phyloP scores from a whole-genome alignment of 2,888 invertebrate genomes.

The Sinohyriopsis cumingii region DNA sequence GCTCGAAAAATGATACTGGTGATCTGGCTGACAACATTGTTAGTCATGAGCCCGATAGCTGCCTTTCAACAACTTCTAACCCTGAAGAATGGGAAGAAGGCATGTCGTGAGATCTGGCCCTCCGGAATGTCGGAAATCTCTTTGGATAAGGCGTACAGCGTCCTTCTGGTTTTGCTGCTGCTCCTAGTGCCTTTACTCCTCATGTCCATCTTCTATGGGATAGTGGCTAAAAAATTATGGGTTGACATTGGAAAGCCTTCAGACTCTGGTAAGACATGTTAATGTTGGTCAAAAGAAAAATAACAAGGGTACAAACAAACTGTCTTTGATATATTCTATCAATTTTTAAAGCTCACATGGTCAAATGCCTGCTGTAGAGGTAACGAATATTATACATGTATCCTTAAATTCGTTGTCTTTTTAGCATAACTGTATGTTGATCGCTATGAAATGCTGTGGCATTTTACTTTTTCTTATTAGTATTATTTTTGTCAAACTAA shows the following conservation, averaged over 20 bases:
- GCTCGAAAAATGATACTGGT: conserved; percentile 77
- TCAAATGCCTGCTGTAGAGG: too few relatives aligned
- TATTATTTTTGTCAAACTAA: too few relatives aligned
- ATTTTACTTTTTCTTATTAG: too few relatives aligned
- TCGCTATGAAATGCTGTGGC: too few relatives aligned
- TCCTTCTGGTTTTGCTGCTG: conserved; percentile 81
- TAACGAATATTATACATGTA: too few relatives aligned
- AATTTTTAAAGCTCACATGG: too few relatives aligned
- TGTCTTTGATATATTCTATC: too few relatives aligned
- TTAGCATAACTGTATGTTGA: too few relatives aligned
- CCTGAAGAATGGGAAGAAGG: conserved; percentile 44
- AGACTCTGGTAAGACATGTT: too few relatives aligned
- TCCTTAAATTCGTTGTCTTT: too few relatives aligned
- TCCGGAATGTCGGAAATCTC: conserved; percentile 57
- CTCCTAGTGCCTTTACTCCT: conserved; percentile 83
- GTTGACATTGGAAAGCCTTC: conserved; percentile 6
- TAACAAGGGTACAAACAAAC: too few relatives aligned
- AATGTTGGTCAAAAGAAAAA: too few relatives aligned
- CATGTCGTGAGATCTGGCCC: conserved; percentile 62
- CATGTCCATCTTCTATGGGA: conserved; percentile 82
- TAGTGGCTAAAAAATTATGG: conserved; percentile 69
- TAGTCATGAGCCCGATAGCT: conserved; percentile 81
- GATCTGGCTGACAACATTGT: conserved; percentile 75
- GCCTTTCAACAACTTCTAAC: conserved; percentile 51
- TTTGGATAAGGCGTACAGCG: conserved; percentile 78